A percentile compares a stretch with the other conserved stretches of the same genome.
Conservation (phyloP, 2,888 invertebrate species). For the Micropterix aruncella region DNA sequence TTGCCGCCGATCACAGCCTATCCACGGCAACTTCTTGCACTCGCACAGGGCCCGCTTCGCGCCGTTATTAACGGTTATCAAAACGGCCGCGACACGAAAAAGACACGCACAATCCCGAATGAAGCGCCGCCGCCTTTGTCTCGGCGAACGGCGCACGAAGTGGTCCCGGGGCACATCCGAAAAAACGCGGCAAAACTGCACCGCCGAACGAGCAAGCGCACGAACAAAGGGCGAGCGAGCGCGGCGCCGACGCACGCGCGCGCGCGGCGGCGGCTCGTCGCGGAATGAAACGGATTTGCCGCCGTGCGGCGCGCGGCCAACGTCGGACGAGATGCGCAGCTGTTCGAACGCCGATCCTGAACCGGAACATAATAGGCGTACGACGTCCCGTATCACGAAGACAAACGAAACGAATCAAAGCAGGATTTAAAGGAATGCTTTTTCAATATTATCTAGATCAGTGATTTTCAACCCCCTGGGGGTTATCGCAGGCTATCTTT, state of each 20-base stretch:
- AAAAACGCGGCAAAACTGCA: neutral
- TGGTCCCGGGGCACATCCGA: too few species aligned
- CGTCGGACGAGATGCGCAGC: neutral
- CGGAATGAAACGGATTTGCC: constrained; percentile 19
- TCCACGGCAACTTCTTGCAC: constrained; percentile 30
- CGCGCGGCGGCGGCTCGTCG: constrained; percentile 20
- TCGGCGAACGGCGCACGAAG: too few species aligned
- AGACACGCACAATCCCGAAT: too few species aligned
- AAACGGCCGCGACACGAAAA: constrained; percentile 13
- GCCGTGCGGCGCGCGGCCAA: constrained; percentile 5
- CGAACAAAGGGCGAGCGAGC: constrained; percentile 1
- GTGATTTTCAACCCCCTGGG: too few species aligned
- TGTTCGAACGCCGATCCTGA: constrained; percentile 8
- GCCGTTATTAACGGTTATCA: constrained; percentile 13
- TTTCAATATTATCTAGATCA: too few species aligned
- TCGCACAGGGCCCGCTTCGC: constrained; percentile 18
- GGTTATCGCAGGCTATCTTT: too few species aligned
- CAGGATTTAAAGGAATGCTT: too few species aligned
- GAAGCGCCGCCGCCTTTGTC: too few species aligned
- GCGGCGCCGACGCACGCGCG: constrained; percentile 15
- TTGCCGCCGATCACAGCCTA: constrained; percentile 38
- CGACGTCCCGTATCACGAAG: too few species aligned
- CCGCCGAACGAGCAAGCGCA: neutral
- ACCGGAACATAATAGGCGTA: constrained; percentile 5
- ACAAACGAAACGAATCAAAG: too few species aligned